Percentiles rank a stretch among this genome's conserved stretches.
These are phyloP conservation scores for Chesias legatella DNA, from an alignment of 2,888 invertebrate species.

Conservation along the genomic window DNA sequence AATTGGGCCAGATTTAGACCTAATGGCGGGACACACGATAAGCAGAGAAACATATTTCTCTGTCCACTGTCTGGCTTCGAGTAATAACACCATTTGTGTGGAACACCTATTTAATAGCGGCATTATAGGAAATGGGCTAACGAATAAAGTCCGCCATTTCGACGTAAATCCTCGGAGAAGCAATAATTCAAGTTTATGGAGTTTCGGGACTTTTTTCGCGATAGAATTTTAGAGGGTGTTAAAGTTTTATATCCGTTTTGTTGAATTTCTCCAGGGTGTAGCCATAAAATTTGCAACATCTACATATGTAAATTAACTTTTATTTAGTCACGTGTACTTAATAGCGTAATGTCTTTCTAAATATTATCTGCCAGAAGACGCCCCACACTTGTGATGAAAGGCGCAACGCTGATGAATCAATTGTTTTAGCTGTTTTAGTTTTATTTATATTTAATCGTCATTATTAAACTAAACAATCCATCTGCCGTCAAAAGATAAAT, in stretches of 20 bases:
- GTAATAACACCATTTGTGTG: constrained; percentile 60
- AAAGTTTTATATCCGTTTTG: constrained; percentile 41
- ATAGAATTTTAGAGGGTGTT: constrained; percentile 44
- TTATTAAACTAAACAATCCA: no score
- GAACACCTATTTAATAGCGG: constrained; percentile 63
- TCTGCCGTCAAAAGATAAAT: no score
- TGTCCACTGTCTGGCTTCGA: constrained; percentile 48
- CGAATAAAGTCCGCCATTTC: constrained; percentile 69
- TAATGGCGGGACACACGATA: constrained; percentile 42
- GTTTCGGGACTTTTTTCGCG: constrained; percentile 50
- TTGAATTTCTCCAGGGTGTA: constrained; percentile 12
- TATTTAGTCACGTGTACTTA: no score
- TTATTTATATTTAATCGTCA: no score
- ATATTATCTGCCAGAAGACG: no score
- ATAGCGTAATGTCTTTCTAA: no score
- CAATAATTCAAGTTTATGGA: constrained; percentile 73
- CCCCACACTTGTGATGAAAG: no score
- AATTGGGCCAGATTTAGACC: constrained; percentile 38
- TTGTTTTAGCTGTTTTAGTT: no score
- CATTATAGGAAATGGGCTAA: constrained; percentile 61
- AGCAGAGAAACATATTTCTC: constrained; percentile 50
- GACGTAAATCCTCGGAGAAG: constrained; percentile 65
- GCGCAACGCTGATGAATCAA: no score
- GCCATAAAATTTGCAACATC: background rate
- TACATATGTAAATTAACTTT: background rate